phyloP scores from a whole-genome alignment of 2,797 vertebrate species.

The Enteromius radiatus region DNA sequence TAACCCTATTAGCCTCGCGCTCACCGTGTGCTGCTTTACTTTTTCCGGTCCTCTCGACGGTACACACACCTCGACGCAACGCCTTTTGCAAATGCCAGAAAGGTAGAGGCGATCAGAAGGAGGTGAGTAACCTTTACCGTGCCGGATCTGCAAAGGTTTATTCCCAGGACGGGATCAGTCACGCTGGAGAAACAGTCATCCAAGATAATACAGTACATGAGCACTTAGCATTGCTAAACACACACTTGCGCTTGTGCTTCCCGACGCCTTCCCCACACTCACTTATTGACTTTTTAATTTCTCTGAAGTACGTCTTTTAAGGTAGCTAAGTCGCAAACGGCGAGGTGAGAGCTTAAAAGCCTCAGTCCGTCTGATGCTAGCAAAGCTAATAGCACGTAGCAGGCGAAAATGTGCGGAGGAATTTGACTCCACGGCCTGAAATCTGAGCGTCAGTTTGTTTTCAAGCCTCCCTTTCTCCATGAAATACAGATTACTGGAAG shows the following conservation, averaged over 20 bases:
- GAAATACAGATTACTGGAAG: conserved; percentile 59
- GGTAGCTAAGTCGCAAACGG: neutral
- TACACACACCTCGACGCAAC: conserved; percentile 79
- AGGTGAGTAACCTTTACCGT: conserved; percentile 28
- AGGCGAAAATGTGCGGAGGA: conserved; percentile 53
- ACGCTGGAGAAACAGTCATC: conserved; percentile 39
- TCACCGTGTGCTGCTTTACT: conserved; percentile 63
- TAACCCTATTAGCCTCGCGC: conserved; percentile 94
- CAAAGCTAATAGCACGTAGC: conserved; percentile 60
- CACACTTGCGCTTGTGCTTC: conserved; percentile 22
- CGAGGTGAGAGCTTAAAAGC: conserved; percentile 49
- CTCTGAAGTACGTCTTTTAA: conserved; percentile 44
- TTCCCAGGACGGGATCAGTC: conserved; percentile 41
- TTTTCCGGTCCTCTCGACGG: conserved; percentile 53
- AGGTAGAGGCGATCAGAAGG: conserved; percentile 5
- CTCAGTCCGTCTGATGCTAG: conserved; percentile 24
- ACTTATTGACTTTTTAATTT: conserved; percentile 52
- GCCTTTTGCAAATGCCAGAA: conserved; percentile 71
- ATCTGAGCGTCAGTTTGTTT: conserved; percentile 67
- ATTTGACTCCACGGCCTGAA: conserved; percentile 66
- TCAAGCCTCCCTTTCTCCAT: conserved; percentile 54
- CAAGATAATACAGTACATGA: conserved; percentile 53
- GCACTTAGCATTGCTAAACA: conserved; percentile 33
- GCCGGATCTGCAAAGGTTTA: conserved; percentile 42
- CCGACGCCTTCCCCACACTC: neutral